Conservation (phyloP, 2,797 vertebrate genomes). For the Poeciliopsis presidionis region DNA sequence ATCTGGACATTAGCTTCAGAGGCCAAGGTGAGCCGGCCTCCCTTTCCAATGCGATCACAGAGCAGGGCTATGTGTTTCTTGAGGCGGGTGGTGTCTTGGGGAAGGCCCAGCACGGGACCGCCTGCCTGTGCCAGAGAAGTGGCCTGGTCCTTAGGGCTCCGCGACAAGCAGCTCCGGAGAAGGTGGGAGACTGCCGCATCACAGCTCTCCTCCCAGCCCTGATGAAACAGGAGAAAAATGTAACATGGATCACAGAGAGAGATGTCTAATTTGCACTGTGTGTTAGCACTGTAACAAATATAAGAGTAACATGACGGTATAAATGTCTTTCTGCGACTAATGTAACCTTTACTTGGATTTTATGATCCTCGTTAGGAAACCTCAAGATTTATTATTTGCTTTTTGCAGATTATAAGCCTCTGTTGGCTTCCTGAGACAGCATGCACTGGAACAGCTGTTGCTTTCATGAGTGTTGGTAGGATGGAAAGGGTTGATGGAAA, state of each 20-base stretch:
- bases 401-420: background rate
- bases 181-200: conserved; percentile 91
- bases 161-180: conserved; percentile 90
- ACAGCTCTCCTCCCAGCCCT: conserved; percentile 97
- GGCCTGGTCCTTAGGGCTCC: conserved; percentile 92
- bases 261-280: background rate
- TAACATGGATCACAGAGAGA: background rate
- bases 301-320: background rate
- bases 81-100: conserved; percentile 87
- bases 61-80: conserved; percentile 94
- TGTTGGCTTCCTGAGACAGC: background rate
- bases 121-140: conserved; percentile 78
- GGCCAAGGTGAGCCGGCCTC: conserved; percentile 88
- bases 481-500: background rate
- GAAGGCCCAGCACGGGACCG: conserved; percentile 81
- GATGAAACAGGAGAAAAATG: conserved; percentile 10
- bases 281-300: background rate
- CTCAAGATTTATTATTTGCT: background rate
- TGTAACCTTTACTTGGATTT: background rate
- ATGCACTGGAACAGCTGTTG: background rate
- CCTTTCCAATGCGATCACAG: conserved; percentile 92
- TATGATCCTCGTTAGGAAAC: background rate
- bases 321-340: background rate
- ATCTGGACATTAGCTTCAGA: conserved; percentile 79
- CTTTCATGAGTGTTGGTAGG: background rate